Evolutionary conservation across 2,888 invertebrate species (phyloP).

Genomic region (Harmothoe impar): DNA sequence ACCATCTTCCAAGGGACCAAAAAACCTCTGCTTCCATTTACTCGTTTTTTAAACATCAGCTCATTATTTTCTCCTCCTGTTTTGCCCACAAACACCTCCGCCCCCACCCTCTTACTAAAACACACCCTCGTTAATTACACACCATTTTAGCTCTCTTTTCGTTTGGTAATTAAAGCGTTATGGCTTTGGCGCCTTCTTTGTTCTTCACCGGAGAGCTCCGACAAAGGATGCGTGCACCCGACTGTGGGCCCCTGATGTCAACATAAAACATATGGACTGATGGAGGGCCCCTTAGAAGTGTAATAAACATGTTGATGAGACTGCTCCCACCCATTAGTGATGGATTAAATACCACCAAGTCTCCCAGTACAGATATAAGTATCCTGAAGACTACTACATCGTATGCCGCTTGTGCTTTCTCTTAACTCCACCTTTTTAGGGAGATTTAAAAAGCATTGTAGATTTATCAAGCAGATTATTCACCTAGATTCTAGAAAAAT

Average conservation of each 20-base stretch:
- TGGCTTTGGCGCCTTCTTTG: neutral
- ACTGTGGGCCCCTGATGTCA: neutral
- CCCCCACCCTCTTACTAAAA: neutral
- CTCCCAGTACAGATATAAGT: too few species aligned
- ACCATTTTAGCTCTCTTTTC: neutral
- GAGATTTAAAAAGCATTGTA: too few species aligned
- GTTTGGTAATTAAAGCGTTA: neutral
- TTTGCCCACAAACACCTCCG: neutral
- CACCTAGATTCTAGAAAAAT: too few species aligned
- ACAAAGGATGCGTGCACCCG: neutral
- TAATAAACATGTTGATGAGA: slow-evolving; percentile 19
- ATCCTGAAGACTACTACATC: too few species aligned
- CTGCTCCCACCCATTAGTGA: neutral
- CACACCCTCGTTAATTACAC: neutral
- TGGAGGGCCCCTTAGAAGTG: neutral
- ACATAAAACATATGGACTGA: neutral
- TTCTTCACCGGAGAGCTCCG: neutral
- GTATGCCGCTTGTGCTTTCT: too few species aligned
- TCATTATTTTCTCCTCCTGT: neutral
- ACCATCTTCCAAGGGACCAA: too few species aligned
- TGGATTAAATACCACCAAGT: neutral
- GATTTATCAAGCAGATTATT: too few species aligned
- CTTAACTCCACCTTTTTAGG: too few species aligned
- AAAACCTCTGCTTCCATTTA: neutral
- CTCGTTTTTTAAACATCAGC: neutral